Percentiles rank a stretch among this genome's conserved stretches.
Evolutionary conservation across 2,888 invertebrate genomes (phyloP).

Genomic region (Agrotis puta): DNA sequence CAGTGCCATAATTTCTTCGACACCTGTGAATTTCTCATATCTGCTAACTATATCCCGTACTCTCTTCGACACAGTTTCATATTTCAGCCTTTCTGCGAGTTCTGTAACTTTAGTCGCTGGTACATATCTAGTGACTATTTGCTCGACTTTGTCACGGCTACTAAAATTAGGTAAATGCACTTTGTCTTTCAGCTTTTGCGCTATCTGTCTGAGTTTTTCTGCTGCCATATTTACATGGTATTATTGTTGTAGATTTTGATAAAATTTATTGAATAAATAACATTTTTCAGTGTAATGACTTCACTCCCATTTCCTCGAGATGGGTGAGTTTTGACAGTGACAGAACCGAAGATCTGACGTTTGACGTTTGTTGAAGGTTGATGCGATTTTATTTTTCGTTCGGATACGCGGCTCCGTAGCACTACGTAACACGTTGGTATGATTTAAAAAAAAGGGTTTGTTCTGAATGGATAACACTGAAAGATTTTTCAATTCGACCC

Average conservation of each 20-base stretch:
- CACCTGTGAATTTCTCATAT: constrained; percentile 94
- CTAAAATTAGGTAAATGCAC: constrained; percentile 77
- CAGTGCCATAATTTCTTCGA: constrained; percentile 94
- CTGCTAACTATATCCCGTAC: constrained; percentile 89
- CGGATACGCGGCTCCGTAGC: constrained; percentile 21
- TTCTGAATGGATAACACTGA: too few species aligned
- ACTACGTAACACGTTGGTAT: too few species aligned
- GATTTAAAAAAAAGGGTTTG: too few species aligned
- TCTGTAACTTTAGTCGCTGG: constrained; percentile 81
- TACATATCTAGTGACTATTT: constrained; percentile 82
- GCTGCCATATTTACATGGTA: constrained; percentile 87
- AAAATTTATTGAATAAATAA: constrained; percentile 58
- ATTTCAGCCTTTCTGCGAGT: constrained; percentile 84
- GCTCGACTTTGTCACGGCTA: constrained; percentile 83
- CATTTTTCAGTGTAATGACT: constrained; percentile 73
- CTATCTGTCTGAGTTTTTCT: constrained; percentile 83
- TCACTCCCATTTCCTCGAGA: constrained; percentile 59
- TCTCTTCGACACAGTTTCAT: constrained; percentile 77
- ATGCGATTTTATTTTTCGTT: constrained; percentile 41
- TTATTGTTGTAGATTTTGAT: constrained; percentile 63
- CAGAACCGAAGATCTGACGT: not conserved
- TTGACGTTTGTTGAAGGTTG: constrained; percentile 34
- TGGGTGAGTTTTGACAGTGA: constrained; percentile 57
- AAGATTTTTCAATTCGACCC: too few species aligned
- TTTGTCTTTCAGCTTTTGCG: constrained; percentile 82